Conservation (phyloP, 92 coral and sea anemone species). For the Palythoa heliodiscus region DNA sequence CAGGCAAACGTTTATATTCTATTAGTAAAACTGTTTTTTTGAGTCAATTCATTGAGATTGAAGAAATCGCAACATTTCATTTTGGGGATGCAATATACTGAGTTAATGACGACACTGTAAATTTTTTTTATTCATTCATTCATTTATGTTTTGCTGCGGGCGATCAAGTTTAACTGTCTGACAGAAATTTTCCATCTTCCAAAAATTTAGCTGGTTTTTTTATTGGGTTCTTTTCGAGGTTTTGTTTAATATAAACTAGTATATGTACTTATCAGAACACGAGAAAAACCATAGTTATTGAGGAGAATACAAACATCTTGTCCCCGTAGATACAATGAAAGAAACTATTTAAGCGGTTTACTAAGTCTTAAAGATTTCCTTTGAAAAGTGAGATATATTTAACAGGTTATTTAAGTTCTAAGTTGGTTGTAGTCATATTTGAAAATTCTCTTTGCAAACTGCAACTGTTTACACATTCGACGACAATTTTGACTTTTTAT, state of each 20-base stretch:
- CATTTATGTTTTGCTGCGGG: not conserved
- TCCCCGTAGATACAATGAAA: not conserved
- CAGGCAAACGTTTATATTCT: not conserved
- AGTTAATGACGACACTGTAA: not conserved
- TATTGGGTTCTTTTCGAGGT: too few species aligned
- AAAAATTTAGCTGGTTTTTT: too few species aligned
- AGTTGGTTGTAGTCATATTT: too few species aligned
- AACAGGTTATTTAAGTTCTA: not conserved
- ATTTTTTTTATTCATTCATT: not conserved
- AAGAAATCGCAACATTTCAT: conserved; percentile 32
- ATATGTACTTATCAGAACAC: too few species aligned
- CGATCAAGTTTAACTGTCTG: not conserved
- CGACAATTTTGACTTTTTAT: not conserved
- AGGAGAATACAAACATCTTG: not conserved
- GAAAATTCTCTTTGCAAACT: not conserved
- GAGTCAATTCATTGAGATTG: not conserved
- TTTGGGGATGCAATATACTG: not conserved
- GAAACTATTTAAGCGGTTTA: not conserved
- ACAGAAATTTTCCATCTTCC: not conserved
- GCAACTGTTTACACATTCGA: conserved; percentile 11
- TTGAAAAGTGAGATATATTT: not conserved
- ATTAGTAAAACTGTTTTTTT: not conserved
- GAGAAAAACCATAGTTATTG: too few species aligned
- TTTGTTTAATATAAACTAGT: too few species aligned
- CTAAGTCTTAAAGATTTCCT: not conserved